phyloP scores from a whole-genome alignment of 2,888 invertebrate genomes.

The Ectemnius cavifrons region DNA sequence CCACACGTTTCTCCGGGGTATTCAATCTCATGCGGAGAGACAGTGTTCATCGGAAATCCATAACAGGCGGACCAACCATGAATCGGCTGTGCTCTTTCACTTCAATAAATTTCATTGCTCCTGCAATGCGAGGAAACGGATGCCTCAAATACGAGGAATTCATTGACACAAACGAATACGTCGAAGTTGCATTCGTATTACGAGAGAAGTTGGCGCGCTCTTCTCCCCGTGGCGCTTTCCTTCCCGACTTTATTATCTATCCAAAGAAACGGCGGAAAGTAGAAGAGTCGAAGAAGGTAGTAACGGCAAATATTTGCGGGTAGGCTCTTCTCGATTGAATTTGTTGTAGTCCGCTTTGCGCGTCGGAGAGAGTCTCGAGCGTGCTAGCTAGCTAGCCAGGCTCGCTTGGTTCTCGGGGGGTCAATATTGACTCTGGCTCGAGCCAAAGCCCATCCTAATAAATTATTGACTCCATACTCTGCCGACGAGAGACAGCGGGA shows the following conservation, averaged over 20 bases:
- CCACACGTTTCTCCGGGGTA: too few species aligned
- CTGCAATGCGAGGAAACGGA: slow-evolving; percentile 22
- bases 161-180: too few species aligned
- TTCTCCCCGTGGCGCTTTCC: slow-evolving; percentile 13
- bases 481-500: background rate
- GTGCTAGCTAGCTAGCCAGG: too few species aligned
- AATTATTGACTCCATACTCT: slow-evolving; percentile 53
- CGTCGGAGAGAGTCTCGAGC: slow-evolving; percentile 26
- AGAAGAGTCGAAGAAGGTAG: slow-evolving; percentile 19
- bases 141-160: background rate
- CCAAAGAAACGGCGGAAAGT: background rate
- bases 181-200: background rate
- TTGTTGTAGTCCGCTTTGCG: slow-evolving; percentile 45
- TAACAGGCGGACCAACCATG: slow-evolving; percentile 31
- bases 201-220: background rate
- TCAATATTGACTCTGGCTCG: slow-evolving; percentile 62
- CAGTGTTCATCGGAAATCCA: slow-evolving; percentile 48
- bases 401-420: slow-evolving; percentile 28
- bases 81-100: slow-evolving; percentile 18
- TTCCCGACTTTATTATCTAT: background rate
- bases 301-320: slow-evolving; percentile 49
- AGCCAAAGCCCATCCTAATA: slow-evolving; percentile 57
- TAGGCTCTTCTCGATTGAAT: slow-evolving; percentile 48
- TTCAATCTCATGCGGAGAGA: background rate
- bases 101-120: slow-evolving; percentile 31